Percentiles rank a stretch among this genome's conserved stretches.
phyloP scores from a whole-genome alignment of 1,140 invertebrate species.

The Papilio dardanus region DNA sequence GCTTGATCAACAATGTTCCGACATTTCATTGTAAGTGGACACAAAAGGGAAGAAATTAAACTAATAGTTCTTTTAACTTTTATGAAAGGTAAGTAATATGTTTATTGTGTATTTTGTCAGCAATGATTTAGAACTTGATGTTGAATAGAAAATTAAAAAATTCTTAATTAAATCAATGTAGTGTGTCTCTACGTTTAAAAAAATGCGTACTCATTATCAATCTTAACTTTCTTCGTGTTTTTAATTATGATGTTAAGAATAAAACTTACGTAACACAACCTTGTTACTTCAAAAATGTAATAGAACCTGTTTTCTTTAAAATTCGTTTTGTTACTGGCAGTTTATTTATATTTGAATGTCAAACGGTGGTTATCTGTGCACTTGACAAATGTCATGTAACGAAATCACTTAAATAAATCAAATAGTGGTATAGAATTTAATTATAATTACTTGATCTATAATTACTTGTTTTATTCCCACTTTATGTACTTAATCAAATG shows the following conservation, averaged over 20 bases:
- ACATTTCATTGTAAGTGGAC: conserved; percentile 19
- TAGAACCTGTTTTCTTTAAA: conserved; percentile 16
- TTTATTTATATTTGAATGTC: conserved; percentile 16
- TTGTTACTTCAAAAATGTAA: conserved; percentile 19
- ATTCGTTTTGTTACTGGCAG: conserved; percentile 4
- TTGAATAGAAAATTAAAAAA: too few relatives aligned
- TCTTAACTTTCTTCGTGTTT: conserved; percentile 21
- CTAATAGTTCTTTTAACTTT: neutral
- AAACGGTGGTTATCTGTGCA: neutral
- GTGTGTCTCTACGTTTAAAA: neutral
- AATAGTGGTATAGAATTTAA: neutral
- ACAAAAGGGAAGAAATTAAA: neutral
- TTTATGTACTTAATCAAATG: neutral
- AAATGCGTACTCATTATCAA: conserved; percentile 9
- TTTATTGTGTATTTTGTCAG: neutral
- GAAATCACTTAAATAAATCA: neutral
- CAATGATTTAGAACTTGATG: too few relatives aligned
- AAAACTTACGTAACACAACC: neutral
- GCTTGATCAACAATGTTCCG: conserved; percentile 7
- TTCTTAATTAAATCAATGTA: neutral
- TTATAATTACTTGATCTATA: too few relatives aligned
- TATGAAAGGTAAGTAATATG: neutral
- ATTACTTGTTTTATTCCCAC: conserved; percentile 6
- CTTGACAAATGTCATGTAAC: conserved; percentile 1
- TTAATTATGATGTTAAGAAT: conserved; percentile 11